Conservation (phyloP, 1,140 invertebrate genomes). For the Chironomus striatipennis region DNA sequence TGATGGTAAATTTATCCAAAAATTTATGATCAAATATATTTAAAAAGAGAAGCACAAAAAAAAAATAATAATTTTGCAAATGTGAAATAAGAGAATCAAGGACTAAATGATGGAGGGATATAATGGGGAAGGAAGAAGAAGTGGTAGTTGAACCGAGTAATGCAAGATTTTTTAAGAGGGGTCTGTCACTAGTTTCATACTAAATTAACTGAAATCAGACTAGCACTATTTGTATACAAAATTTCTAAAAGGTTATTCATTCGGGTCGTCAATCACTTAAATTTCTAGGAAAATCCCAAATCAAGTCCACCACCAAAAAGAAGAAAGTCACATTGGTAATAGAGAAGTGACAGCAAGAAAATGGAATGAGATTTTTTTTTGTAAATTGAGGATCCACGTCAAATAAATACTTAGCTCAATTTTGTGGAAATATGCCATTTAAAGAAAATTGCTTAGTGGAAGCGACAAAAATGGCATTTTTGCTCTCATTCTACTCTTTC, state of each 20-base stretch:
- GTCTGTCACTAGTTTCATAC: too few relatives aligned
- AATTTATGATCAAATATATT: background rate
- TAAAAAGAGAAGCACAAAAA: too few relatives aligned
- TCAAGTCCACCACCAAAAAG: background rate
- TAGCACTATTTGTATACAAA: too few relatives aligned
- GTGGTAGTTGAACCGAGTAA: background rate
- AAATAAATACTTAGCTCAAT: conserved; percentile 20
- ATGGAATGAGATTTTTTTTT: background rate
- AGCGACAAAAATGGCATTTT: background rate
- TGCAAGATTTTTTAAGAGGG: too few relatives aligned
- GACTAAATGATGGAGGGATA: too few relatives aligned
- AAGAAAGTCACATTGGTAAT: conserved; percentile 5
- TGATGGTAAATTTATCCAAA: background rate
- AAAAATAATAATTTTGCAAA: too few relatives aligned
- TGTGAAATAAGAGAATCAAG: too few relatives aligned
- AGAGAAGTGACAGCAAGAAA: background rate
- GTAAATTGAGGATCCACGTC: background rate
- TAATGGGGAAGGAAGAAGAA: background rate
- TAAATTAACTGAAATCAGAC: too few relatives aligned
- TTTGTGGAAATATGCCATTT: conserved; percentile 24
- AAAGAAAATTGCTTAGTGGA: background rate
- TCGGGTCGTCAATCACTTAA: too few relatives aligned
- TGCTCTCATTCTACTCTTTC: background rate
- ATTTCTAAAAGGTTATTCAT: too few relatives aligned
- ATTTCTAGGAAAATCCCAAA: background rate